Base-by-base conservation (phyloP, 2,888 invertebrate species). In the Carabus problematicus region DNA sequence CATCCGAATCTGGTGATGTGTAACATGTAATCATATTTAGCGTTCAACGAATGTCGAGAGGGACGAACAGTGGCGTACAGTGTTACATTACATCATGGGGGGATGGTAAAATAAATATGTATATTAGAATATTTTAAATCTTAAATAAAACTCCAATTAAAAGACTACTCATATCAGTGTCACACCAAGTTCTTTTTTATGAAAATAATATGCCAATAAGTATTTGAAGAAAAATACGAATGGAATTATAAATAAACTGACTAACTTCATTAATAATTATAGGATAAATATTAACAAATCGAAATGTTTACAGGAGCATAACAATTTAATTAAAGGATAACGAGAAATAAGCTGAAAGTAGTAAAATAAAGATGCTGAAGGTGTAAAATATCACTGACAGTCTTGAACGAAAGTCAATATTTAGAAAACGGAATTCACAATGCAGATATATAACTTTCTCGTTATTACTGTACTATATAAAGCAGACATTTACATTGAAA, bases 21-120 rank as follows among this genome's bases (percentile, higher is more conserved):
- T 16, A 9, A 52, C 11, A 19, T 52, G 52, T 52, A 52, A 52
- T 52, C 52, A 52, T 52, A 52, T 52, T 52, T 52, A 14, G 52
- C 52, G 18, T 8, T 16, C 18, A 19, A 52, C 18, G 19, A 52
- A 12, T 14, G 29, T 6, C 29, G 29, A 29, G 29, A 29, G 52
- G 45, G 45, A 14, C 2, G n/a, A 45, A 14, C 11, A 52, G 12
- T 12, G 52, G 52, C n/a, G n/a, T 52, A 16, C 14, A n/a, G 16
- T 52, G 16, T 6, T 29, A 29, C 29, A 29, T 29, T 29, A 29
- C 6, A 29, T 29, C 29, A 29, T 29, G 6, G 3, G 29, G 29
- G 29, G 29, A 3, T 29, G 6, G 3, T 29, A 6, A 6, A 29
- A 29, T 29, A 29, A 3, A 29, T 29, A 29, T 29, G n/a, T n/a